Evolutionary conservation across 2,888 invertebrate genomes (phyloP).

Genomic region (Dyspetes luteomarginatus): DNA sequence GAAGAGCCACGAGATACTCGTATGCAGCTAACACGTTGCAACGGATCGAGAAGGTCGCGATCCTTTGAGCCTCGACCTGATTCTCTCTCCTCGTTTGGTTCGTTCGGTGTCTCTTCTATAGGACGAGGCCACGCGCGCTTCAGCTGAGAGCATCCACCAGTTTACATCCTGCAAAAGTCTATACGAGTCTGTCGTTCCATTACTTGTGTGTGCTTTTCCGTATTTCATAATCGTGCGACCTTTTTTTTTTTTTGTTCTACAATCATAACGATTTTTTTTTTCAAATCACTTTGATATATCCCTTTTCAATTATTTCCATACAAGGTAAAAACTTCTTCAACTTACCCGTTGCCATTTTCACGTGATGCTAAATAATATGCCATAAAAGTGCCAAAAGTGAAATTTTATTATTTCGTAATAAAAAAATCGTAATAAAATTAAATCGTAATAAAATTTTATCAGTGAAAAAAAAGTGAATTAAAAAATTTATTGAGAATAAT

Average conservation of each 20-base stretch:
- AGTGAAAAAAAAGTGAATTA: no score
- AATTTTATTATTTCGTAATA: no score
- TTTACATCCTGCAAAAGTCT: conserved; percentile 47
- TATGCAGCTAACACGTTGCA: conserved; percentile 17
- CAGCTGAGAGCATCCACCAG: conserved; percentile 26
- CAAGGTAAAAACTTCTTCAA: no score
- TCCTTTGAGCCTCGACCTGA: conserved; percentile 55
- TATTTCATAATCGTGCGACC: conserved; percentile 13
- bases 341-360: no score
- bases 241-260: not conserved
- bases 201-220: conserved; percentile 20
- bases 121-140: conserved; percentile 43
- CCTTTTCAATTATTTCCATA: no score
- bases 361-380: no score
- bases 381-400: no score
- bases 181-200: conserved; percentile 37
- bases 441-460: no score
- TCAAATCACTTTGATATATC: no score
- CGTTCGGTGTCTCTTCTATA: conserved; percentile 37
- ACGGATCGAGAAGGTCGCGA: conserved; percentile 46
- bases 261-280: no score
- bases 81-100: conserved; percentile 15
- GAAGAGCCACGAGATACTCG: conserved; percentile 7
- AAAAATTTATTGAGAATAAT: no score
- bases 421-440: no score